Evolutionary conservation across 2,797 vertebrate genomes (phyloP), one percentile per base, ranked within the genome.

Genomic region (Crocidura indochinensis): DNA sequence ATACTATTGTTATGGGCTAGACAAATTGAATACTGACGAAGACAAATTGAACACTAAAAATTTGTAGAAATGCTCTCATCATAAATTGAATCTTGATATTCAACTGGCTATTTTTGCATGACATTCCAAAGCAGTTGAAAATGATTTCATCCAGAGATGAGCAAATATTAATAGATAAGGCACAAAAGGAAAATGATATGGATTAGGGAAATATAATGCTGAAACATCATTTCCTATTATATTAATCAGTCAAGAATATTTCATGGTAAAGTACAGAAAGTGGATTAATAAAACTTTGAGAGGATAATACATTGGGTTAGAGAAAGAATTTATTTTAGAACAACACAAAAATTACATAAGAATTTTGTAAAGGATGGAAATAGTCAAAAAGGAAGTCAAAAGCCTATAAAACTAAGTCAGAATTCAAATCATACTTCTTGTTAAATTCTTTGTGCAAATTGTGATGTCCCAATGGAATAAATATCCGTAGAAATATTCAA

Each of bases 231-330:
- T 1, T 79, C 6, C 44, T 8, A 31, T 2, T 0, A 38, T 24
- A 84, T 14, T 5, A 2, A 78, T 31, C 1, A 24, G 15, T 53
- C 27, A 64, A 8, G 4, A 9, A 0, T 29, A 80, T 15, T 17
- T 31, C 44, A 20, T 67, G 10, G 2, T 1, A 44, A 15, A 6
- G 19, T 79, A 19, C 72, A 46, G 22, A 83, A 74, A 60, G 15
- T 67, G 74, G 89, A 82, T 31, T 19, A 8, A 17, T 24, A 62
- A 84, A 71, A 60, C 8, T 77, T 85, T 84, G 14, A 71, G 46
- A 77, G 84, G 4, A 47, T 65, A 76, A 62, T 62, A 72, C 6
- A 0, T 0, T 44, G 9, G 1, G 12, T 7, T 38, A 71, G 73
- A 14, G 24, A 60, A 91, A 8, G n/a, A 64, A 60, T 44, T 38